A percentile compares a stretch with the other conserved stretches of the same genome.
Conservation (phyloP, 2,113 vertebrate genomes). For the Zingel zingel region DNA sequence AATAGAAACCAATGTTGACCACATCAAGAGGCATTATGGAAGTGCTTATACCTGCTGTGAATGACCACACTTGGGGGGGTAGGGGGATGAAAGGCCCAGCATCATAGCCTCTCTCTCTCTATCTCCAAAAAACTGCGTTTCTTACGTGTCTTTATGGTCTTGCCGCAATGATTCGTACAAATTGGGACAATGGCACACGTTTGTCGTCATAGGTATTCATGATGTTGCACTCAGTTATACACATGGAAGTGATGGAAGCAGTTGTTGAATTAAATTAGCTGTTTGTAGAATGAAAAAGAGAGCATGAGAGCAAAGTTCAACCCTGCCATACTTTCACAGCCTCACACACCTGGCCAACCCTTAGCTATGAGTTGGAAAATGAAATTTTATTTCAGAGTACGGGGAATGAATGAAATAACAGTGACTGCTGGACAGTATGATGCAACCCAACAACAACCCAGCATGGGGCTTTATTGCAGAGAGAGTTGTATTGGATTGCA, state of each 20-base stretch:
- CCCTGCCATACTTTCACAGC: not conserved
- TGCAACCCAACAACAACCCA: not conserved
- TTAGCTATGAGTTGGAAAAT: too few species aligned
- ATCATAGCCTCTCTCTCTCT: not conserved
- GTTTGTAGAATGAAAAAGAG: not conserved
- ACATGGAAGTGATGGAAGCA: not conserved
- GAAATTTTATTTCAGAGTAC: not conserved
- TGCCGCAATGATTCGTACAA: not conserved
- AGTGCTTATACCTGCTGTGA: too few species aligned
- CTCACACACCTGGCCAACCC: not conserved
- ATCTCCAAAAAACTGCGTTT: too few species aligned
- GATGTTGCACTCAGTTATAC: not conserved
- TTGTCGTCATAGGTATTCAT: not conserved
- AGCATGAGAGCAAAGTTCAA: not conserved
- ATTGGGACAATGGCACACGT: not conserved
- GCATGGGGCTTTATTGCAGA: not conserved
- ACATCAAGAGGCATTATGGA: too few species aligned
- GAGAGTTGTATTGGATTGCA: constrained; percentile 4
- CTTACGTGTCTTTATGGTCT: not conserved
- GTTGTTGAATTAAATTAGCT: not conserved
- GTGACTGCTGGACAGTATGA: constrained; percentile 7
- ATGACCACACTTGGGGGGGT: too few species aligned
- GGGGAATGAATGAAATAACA: not conserved
- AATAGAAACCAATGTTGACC: too few species aligned
- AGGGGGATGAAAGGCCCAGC: not conserved